Conservation (phyloP, 2,888 invertebrate genomes). For the Drosophila meridionalis region DNA sequence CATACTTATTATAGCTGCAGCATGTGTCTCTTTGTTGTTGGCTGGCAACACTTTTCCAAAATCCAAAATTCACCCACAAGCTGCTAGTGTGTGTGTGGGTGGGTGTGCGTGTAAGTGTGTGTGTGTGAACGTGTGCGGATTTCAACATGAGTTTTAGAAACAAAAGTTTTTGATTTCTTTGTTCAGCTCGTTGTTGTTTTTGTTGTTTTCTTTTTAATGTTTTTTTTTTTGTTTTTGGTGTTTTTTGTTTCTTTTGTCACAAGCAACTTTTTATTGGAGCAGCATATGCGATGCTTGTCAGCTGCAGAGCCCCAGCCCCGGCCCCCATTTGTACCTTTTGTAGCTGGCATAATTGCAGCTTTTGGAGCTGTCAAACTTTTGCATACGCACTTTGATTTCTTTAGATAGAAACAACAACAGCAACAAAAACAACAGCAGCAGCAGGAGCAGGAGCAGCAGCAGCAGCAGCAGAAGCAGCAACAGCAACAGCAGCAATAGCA, state of each 20-base stretch:
- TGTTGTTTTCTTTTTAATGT: slow-evolving; percentile 19
- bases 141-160: slow-evolving; percentile 80
- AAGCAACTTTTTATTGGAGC: slow-evolving; percentile 56
- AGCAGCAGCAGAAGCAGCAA: slow-evolving; percentile 63
- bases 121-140: slow-evolving; percentile 56
- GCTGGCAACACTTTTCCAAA: slow-evolving; percentile 45
- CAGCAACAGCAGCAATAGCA: slow-evolving; percentile 52
- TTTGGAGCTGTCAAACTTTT: slow-evolving; percentile 60
- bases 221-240: neutral
- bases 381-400: slow-evolving; percentile 65
- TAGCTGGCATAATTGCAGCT: slow-evolving; percentile 62
- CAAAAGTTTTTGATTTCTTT: slow-evolving; percentile 80
- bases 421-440: slow-evolving; percentile 44
- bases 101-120: slow-evolving; percentile 27
- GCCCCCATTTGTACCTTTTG: slow-evolving; percentile 6
- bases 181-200: slow-evolving; percentile 56
- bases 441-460: slow-evolving; percentile 57
- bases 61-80: slow-evolving; percentile 67
- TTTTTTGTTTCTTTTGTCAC: slow-evolving; percentile 43
- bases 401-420: slow-evolving; percentile 33
- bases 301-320: neutral
- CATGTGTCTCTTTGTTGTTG: slow-evolving; percentile 63
- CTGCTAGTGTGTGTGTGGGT: slow-evolving; percentile 8
- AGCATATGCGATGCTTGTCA: slow-evolving; percentile 43
- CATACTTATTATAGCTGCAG: slow-evolving; percentile 77